Percentiles rank a stretch among this genome's conserved stretches.
Evolutionary conservation across 2,113 vertebrate genomes (phyloP).

Genomic region (Vulpes vulpes): DNA sequence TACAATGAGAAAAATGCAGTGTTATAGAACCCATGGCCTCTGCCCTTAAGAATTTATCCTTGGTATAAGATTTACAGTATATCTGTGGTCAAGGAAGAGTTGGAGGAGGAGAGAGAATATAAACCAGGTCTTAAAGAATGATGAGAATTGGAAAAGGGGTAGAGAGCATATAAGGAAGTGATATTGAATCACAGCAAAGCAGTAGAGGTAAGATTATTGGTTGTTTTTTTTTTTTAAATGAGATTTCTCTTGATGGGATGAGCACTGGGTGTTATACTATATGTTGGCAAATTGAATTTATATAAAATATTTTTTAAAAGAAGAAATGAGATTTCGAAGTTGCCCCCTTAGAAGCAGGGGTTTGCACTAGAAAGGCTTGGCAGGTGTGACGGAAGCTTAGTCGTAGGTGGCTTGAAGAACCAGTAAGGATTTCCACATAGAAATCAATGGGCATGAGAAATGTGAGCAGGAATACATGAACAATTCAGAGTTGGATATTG

Average conservation of each 20-base stretch:
- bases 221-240: not conserved
- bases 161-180: not conserved
- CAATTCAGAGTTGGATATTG: not conserved
- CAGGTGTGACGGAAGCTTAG: not conserved
- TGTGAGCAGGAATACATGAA: not conserved
- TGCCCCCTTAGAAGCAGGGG: not conserved
- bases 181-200: not conserved
- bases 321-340: not conserved
- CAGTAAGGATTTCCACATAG: not conserved
- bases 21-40: not conserved
- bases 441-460: not conserved
- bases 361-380: not conserved
- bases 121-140: not conserved
- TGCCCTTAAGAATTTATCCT: not conserved
- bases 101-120: not conserved
- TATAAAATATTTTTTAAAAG: no score
- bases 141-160: not conserved
- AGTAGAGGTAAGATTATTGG: not conserved
- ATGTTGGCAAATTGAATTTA: no score
- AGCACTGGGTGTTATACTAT: no score
- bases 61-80: not conserved
- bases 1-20: not conserved
- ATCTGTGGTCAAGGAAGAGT: not conserved
- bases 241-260: no score
- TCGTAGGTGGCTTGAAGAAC: not conserved